Evolutionary conservation across 2,797 vertebrate species (phyloP).

Genomic region (Dicrostonyx torquatus): DNA sequence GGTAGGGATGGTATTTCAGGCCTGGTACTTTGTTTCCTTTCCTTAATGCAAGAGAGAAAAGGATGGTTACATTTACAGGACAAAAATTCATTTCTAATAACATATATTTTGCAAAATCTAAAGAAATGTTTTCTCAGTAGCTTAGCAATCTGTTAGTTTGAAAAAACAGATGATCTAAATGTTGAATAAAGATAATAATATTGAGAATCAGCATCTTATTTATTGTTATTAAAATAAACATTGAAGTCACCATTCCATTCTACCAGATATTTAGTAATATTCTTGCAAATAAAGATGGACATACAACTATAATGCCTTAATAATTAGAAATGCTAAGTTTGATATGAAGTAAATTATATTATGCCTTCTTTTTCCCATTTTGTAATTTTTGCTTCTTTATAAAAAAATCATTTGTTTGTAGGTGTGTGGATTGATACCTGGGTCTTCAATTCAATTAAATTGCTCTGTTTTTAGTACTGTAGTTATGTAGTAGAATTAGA

Average conservation of each 20-base stretch:
- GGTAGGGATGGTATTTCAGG: background rate
- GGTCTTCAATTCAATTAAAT: too few relatives aligned
- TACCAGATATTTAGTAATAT: background rate
- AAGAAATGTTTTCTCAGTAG: background rate
- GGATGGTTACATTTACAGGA: background rate
- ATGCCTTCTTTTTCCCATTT: too few relatives aligned
- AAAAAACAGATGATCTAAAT: background rate
- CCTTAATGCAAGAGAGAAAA: background rate
- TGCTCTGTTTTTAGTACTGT: too few relatives aligned
- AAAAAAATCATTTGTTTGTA: too few relatives aligned
- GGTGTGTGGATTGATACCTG: too few relatives aligned
- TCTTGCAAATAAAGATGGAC: background rate
- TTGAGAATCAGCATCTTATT: background rate
- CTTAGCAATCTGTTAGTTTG: background rate
- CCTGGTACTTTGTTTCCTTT: background rate
- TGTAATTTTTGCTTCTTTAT: too few relatives aligned
- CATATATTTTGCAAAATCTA: background rate
- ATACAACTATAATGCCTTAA: background rate
- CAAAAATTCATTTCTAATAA: background rate
- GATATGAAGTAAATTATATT: background rate
- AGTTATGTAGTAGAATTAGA: too few relatives aligned
- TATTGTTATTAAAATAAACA: background rate
- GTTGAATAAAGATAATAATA: background rate
- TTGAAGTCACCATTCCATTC: background rate
- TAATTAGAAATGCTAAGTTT: background rate